phyloP scores from a whole-genome alignment of 35 echinoderm and acorn worm genomes.

The Lytechinus pictus region DNA sequence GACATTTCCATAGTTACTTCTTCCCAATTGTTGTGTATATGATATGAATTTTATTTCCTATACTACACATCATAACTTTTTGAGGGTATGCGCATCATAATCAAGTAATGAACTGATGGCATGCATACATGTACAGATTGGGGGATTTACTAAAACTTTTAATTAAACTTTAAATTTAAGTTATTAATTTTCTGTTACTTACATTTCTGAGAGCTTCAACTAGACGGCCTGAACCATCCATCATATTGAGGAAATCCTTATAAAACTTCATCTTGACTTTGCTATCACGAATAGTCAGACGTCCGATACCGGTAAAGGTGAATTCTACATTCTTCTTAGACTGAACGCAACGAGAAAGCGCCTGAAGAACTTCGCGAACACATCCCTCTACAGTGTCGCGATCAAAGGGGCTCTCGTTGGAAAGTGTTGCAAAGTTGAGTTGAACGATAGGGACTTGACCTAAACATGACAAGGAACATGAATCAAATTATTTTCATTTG shows the following conservation, averaged over 20 bases:
- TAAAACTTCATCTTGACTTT: slow-evolving; percentile 99
- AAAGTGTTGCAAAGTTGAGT: slow-evolving; percentile 97
- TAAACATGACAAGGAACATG: neutral
- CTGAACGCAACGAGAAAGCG: slow-evolving; percentile 81
- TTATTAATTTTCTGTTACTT: slow-evolving; percentile 31
- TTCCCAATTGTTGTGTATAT: neutral
- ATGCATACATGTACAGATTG: no score
- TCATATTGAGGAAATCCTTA: slow-evolving; percentile 95
- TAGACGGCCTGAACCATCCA: slow-evolving; percentile 90
- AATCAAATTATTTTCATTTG: no score
- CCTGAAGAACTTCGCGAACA: slow-evolving; percentile 85
- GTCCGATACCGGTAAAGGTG: slow-evolving; percentile 82
- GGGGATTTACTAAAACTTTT: no score
- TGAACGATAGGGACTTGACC: slow-evolving; percentile 97
- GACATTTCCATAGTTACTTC: neutral
- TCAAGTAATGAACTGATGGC: no score
- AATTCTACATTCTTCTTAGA: slow-evolving; percentile 94
- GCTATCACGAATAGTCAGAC: slow-evolving; percentile 82
- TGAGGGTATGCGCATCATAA: no score
- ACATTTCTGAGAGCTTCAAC: slow-evolving; percentile 95
- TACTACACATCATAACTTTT: no score
- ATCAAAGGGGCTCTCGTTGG: slow-evolving; percentile 94
- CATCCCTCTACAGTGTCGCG: slow-evolving; percentile 91
- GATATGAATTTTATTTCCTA: no score
- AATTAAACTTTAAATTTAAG: no score